Evolutionary conservation across 2,888 invertebrate genomes (phyloP).

Genomic region (Tetanocera ferruginea): DNA sequence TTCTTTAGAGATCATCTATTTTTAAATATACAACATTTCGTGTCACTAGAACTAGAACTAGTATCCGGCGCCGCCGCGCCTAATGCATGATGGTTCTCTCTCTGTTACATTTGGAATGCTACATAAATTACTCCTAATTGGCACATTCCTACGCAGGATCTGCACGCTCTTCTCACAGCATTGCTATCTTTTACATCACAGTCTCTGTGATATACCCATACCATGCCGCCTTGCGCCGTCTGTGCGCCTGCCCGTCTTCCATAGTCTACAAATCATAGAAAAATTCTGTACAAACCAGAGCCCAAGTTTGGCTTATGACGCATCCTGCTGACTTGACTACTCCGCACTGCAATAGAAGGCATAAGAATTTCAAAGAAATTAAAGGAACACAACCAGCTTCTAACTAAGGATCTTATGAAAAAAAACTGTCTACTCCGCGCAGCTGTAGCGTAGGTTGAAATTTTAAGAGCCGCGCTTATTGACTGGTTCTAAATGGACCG

Average conservation of each 20-base stretch:
- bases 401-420: not conserved
- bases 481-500: not conserved
- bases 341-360: not conserved
- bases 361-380: conserved; percentile 12
- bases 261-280: not conserved
- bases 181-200: conserved; percentile 46
- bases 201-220: conserved; percentile 43
- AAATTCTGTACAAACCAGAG: not conserved
- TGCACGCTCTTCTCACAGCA: not conserved
- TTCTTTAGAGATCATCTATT: no score
- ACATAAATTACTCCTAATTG: conserved; percentile 58
- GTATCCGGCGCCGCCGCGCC: no score
- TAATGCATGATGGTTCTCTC: no score
- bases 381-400: not conserved
- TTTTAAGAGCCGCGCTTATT: not conserved
- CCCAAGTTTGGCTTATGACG: conserved; percentile 1
- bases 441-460: not conserved
- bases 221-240: conserved; percentile 16
- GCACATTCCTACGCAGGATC: conserved; percentile 53
- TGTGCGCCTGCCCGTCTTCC: no score
- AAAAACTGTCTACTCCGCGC: no score
- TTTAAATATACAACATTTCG: no score
- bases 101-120: not conserved
- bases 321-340: not conserved
- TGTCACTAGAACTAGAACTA: no score